These are phyloP conservation scores for Linnaemya tessellans DNA, from an alignment of 2,888 invertebrate species.

Conservation along the genomic window DNA sequence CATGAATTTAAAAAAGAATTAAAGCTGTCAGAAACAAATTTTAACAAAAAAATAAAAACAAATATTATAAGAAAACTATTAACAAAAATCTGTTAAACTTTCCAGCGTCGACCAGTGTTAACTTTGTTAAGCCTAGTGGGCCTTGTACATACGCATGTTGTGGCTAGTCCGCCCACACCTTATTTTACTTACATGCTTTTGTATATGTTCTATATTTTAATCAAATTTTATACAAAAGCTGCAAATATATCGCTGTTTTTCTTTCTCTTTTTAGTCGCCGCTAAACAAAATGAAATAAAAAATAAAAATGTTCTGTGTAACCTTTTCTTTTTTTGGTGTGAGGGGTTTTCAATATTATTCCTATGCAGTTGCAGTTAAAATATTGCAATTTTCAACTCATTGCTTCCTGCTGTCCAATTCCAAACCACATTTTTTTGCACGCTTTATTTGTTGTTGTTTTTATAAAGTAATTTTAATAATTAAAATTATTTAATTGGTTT, in stretches of 20 bases:
- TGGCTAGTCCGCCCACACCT: neutral
- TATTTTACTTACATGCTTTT: neutral
- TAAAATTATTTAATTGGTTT: conserved; percentile 61
- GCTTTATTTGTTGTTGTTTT: conserved; percentile 38
- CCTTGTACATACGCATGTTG: neutral
- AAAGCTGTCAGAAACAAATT: too few species aligned
- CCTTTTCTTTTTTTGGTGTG: conserved; percentile 22
- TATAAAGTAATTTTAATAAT: conserved; percentile 62
- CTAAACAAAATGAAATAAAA: neutral
- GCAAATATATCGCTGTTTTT: neutral
- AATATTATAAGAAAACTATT: too few species aligned
- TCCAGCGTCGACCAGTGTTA: too few species aligned
- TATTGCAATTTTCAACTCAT: conserved; percentile 28
- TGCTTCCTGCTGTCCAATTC: conserved; percentile 3
- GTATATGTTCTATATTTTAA: conserved; percentile 39
- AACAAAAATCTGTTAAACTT: too few species aligned
- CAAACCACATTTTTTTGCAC: neutral
- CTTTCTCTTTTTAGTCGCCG: conserved; percentile 1
- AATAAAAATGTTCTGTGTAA: neutral
- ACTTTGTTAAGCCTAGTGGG: neutral
- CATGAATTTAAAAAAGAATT: too few species aligned
- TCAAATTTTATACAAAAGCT: conserved; percentile 12
- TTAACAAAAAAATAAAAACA: too few species aligned
- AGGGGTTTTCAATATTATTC: conserved; percentile 37
- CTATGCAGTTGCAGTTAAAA: conserved; percentile 10